phyloP scores from a whole-genome alignment of 2,797 vertebrate species.

The Chelidonichthys spinosus region DNA sequence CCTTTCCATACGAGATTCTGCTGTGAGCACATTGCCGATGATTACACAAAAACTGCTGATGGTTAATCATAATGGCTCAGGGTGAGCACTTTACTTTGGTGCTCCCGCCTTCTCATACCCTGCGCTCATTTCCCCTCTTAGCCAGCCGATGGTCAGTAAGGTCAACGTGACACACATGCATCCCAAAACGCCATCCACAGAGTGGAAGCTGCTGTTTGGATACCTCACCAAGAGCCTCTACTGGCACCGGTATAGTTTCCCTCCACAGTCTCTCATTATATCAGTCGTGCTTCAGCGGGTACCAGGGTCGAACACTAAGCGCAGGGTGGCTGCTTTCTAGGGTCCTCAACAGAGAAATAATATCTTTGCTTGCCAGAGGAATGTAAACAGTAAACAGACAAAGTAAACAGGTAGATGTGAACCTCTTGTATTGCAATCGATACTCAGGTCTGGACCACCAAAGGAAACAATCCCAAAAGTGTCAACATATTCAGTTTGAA shows the following conservation, averaged over 20 bases:
- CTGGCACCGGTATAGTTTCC: conserved; percentile 61
- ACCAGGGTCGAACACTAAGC: conserved; percentile 64
- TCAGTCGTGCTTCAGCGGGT: conserved; percentile 59
- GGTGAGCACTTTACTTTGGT: conserved; percentile 80
- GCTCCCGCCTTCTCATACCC: conserved; percentile 75
- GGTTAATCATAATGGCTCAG: conserved; percentile 84
- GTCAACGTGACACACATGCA: conserved; percentile 76
- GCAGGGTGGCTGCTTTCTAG: conserved; percentile 65
- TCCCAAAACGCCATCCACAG: conserved; percentile 64
- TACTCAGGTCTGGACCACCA: conserved; percentile 42
- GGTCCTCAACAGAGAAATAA: conserved; percentile 77
- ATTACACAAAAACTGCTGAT: conserved; percentile 85
- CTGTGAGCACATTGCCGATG: conserved; percentile 75
- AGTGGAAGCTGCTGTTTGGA: conserved; percentile 67
- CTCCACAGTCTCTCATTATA: conserved; percentile 74
- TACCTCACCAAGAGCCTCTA: conserved; percentile 69
- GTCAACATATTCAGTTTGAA: conserved; percentile 52
- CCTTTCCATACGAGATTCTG: conserved; percentile 74
- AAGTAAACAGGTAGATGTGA: conserved; percentile 73
- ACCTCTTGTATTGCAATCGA: conserved; percentile 72
- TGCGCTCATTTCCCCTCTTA: conserved; percentile 76
- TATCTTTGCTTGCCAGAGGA: conserved; percentile 76
- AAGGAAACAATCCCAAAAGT: conserved; percentile 66
- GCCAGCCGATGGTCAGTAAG: conserved; percentile 71
- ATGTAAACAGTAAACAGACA: conserved; percentile 80